These are phyloP conservation scores for Siniperca knerii DNA, from an alignment of 2,113 vertebrate genomes.

Conservation along the genomic window DNA sequence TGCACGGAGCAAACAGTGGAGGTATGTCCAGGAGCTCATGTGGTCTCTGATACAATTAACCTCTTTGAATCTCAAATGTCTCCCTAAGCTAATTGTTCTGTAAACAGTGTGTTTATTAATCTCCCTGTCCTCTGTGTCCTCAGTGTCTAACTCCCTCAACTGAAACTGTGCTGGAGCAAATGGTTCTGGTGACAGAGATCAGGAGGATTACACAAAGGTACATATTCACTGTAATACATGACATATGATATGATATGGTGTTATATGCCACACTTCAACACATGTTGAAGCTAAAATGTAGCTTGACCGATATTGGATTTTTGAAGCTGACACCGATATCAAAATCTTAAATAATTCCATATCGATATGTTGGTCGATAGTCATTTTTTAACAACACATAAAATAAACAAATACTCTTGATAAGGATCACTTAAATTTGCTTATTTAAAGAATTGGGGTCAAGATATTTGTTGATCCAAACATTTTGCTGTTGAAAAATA, in stretches of 20 bases:
- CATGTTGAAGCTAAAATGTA: neutral
- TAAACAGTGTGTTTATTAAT: neutral
- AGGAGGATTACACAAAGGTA: conserved; percentile 81
- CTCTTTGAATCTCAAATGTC: neutral
- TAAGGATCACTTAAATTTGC: neutral
- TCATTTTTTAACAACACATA: neutral
- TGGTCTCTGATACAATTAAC: neutral
- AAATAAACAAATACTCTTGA: neutral
- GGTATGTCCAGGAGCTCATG: conserved; percentile 61
- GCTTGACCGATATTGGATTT: neutral
- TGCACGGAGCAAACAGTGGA: conserved; percentile 77
- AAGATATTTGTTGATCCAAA: neutral
- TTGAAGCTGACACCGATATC: neutral
- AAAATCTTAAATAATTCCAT: neutral
- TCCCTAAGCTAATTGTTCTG: too few relatives aligned
- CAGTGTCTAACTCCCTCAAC: conserved; percentile 77
- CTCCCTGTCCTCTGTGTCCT: neutral
- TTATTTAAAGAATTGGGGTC: neutral
- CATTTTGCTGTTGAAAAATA: neutral
- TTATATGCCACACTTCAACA: too few relatives aligned
- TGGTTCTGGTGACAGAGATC: conserved; percentile 85
- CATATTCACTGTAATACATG: conserved; percentile 13
- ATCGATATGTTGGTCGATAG: neutral
- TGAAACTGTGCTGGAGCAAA: conserved; percentile 83
- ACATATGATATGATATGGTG: neutral